Conservation (phyloP, 2,797 vertebrate genomes). For the Catamblyrhynchus diadema region DNA sequence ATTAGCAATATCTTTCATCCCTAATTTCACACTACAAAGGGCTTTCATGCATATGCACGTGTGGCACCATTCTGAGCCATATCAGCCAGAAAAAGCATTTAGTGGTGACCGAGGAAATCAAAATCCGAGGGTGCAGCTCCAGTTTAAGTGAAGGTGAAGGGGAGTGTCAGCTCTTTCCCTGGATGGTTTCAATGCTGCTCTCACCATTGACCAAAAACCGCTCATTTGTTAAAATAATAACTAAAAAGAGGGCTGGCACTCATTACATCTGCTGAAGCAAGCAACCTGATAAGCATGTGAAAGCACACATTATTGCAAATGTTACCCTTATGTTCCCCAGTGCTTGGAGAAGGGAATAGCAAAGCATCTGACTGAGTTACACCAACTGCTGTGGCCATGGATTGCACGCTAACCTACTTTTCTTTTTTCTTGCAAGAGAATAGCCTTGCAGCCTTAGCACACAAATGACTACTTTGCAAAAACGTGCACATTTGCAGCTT, state of each 20-base stretch:
- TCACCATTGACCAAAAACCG: not conserved
- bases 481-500: not conserved
- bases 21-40: constrained; percentile 42
- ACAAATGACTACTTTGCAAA: not conserved
- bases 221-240: not conserved
- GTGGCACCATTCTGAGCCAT: not conserved
- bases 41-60: not conserved
- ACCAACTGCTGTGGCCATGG: not conserved
- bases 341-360: not conserved
- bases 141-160: not conserved
- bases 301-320: not conserved
- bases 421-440: not conserved
- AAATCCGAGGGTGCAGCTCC: not conserved
- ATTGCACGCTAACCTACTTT: not conserved
- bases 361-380: not conserved
- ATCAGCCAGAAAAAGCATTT: constrained; percentile 5
- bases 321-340: not conserved
- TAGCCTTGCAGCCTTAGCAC: not conserved
- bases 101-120: not conserved
- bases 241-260: not conserved
- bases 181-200: not conserved
- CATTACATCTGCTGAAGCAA: not conserved
- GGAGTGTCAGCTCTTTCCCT: not conserved
- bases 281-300: not conserved
- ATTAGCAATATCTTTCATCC: constrained; percentile 48